These are phyloP conservation scores for Drosophila lowei DNA, from an alignment of 1,140 invertebrate genomes.

Conservation along the genomic window DNA sequence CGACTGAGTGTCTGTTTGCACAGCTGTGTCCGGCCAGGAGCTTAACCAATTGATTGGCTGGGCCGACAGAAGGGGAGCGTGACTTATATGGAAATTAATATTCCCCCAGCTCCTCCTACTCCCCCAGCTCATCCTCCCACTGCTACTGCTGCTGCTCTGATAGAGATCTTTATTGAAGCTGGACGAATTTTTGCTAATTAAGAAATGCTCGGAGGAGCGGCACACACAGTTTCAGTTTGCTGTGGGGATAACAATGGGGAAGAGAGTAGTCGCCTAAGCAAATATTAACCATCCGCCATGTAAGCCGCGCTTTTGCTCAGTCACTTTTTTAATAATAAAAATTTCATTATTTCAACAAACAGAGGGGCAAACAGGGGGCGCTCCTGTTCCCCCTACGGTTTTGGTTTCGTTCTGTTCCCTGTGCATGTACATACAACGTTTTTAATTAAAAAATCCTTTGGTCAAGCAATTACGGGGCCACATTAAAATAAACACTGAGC, in stretches of 20 bases:
- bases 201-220: conserved; percentile 41
- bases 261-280: conserved; percentile 59
- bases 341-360: conserved; percentile 75
- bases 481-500: conserved; percentile 72
- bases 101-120: neutral
- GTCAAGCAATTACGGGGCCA: conserved; percentile 75
- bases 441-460: conserved; percentile 82
- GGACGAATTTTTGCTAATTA: conserved; percentile 53
- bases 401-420: neutral
- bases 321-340: conserved; percentile 72
- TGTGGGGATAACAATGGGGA: conserved; percentile 54
- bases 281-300: conserved; percentile 64
- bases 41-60: conserved; percentile 69
- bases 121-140: neutral
- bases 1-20: conserved; percentile 45
- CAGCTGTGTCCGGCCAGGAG: conserved; percentile 59
- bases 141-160: conserved; percentile 13
- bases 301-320: conserved; percentile 49
- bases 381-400: neutral
- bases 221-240: conserved; percentile 36
- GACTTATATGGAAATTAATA: conserved; percentile 35
- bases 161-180: conserved; percentile 33
- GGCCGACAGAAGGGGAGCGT: neutral
- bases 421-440: conserved; percentile 66
- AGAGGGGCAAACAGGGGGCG: neutral